A percentile compares a stretch with the other conserved stretches of the same genome.
Evolutionary conservation across 2,113 vertebrate species (phyloP).

Genomic region (Chionis minor): DNA sequence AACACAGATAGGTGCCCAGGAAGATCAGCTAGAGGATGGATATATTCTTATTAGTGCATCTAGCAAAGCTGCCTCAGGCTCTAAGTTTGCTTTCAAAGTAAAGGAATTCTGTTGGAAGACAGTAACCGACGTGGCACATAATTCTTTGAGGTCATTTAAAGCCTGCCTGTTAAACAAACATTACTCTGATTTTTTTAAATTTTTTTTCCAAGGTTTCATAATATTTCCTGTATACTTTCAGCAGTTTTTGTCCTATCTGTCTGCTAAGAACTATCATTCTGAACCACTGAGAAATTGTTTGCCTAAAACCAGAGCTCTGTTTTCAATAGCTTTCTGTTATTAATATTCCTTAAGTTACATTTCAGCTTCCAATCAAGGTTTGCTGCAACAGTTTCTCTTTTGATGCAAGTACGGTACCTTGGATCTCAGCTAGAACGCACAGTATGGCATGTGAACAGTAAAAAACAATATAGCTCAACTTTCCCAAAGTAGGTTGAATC

Average conservation of each 20-base stretch:
- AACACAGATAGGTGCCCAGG: not conserved
- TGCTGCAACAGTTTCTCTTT: conserved; percentile 27
- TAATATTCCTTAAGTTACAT: conserved; percentile 54
- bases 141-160: conserved; percentile 31
- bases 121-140: not conserved
- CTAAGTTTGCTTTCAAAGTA: not conserved
- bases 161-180: conserved; percentile 1
- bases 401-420: conserved; percentile 12
- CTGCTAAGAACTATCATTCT: not conserved
- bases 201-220: not conserved
- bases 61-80: not conserved
- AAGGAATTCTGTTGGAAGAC: not conserved
- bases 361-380: conserved; percentile 31
- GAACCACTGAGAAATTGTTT: conserved; percentile 13
- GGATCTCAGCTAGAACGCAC: conserved; percentile 29
- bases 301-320: conserved; percentile 28
- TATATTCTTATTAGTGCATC: not conserved
- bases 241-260: not conserved
- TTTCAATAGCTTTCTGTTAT: conserved; percentile 54
- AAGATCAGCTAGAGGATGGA: not conserved
- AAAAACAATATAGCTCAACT: conserved; percentile 53
- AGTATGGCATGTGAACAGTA: conserved; percentile 39
- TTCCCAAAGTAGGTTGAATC: conserved; percentile 59
- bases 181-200: not conserved
- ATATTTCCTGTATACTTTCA: conserved; percentile 2